phyloP scores from a whole-genome alignment of 2,888 invertebrate genomes.

The Drosophila borealis region DNA sequence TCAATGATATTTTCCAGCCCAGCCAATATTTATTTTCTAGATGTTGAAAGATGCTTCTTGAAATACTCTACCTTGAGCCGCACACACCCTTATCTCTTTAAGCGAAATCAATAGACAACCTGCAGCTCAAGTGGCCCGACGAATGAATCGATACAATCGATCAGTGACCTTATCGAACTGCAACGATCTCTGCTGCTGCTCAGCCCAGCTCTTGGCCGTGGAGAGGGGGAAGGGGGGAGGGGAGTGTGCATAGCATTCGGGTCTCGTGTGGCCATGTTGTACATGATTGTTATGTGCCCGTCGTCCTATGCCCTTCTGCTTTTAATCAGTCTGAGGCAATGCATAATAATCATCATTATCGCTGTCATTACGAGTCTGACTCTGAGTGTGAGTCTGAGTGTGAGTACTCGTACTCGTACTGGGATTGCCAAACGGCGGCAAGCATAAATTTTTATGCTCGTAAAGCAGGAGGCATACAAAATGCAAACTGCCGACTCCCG shows the following conservation, averaged over 20 bases:
- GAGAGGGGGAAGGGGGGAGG: not conserved
- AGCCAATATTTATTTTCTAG: conserved; percentile 5
- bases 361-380: conserved; percentile 35
- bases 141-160: conserved; percentile 34
- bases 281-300: conserved; percentile 8
- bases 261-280: conserved; percentile 21
- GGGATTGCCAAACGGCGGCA: conserved; percentile 33
- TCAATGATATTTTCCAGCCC: conserved; percentile 37
- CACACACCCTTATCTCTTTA: conserved; percentile 18
- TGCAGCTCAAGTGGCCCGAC: conserved; percentile 35
- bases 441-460: conserved; percentile 51
- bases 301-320: conserved; percentile 33
- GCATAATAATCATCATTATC: conserved; percentile 64
- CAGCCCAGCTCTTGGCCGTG: not conserved
- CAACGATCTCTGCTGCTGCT: conserved; percentile 1
- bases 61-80: conserved; percentile 6
- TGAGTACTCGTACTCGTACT: conserved; percentile 1
- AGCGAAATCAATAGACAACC: conserved; percentile 31
- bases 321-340: conserved; percentile 70
- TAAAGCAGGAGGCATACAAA: conserved; percentile 41
- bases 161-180: conserved; percentile 54
- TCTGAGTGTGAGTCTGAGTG: conserved; percentile 2
- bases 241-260: conserved; percentile 13
- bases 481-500: conserved; percentile 49
- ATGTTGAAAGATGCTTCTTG: conserved; percentile 44